These are phyloP conservation scores for Centrocercus urophasianus DNA, from an alignment of 2,113 vertebrate genomes.

Conservation along the genomic window DNA sequence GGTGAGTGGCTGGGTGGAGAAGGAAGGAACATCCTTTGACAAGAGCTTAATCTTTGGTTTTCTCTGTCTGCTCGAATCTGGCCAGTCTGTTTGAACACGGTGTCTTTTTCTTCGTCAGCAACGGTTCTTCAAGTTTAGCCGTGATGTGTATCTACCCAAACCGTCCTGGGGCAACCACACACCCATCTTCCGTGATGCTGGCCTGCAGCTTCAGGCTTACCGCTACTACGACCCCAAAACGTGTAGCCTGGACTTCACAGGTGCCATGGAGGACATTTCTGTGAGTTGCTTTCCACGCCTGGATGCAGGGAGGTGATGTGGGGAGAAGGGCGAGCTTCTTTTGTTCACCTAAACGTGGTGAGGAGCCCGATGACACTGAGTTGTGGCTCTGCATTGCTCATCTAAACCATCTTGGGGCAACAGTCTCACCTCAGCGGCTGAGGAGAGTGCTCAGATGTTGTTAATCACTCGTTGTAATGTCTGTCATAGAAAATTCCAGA, in stretches of 20 bases:
- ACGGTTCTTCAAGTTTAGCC: constrained; percentile 89
- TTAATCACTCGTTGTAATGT: not conserved
- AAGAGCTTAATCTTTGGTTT: not conserved
- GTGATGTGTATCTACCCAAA: constrained; percentile 93
- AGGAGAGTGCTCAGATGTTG: not conserved
- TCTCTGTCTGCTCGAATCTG: not conserved
- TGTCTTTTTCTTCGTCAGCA: constrained; percentile 76
- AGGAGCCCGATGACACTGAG: not conserved
- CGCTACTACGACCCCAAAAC: constrained; percentile 94
- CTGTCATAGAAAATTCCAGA: constrained; percentile 92
- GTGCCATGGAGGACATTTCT: constrained; percentile 93
- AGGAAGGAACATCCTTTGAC: not conserved
- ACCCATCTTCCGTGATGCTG: constrained; percentile 95
- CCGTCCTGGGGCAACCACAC: constrained; percentile 98
- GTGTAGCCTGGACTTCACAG: constrained; percentile 93
- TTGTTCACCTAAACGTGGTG: not conserved
- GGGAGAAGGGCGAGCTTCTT: not conserved
- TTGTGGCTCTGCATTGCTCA: not conserved
- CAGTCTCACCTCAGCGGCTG: not conserved
- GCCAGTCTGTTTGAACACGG: not conserved
- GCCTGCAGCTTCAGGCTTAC: constrained; percentile 92
- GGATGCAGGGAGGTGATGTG: not conserved
- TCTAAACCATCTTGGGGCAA: not conserved
- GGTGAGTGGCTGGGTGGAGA: constrained; percentile 75
- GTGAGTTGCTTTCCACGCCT: constrained; percentile 78